Base-by-base conservation (phyloP, 2,797 vertebrate genomes). In the Odontamblyopus lacepedii region DNA sequence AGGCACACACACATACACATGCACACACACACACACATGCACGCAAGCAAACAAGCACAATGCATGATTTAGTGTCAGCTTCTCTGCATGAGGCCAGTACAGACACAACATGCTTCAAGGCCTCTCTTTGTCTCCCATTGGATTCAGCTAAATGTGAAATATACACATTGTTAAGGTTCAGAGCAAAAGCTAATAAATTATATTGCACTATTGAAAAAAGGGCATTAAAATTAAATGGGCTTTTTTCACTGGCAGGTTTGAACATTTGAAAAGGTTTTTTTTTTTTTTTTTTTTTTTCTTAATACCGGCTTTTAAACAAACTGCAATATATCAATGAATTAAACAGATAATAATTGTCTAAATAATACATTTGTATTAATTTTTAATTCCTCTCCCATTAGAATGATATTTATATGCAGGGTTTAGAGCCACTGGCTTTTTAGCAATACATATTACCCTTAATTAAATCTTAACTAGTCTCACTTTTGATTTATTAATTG, bases 1-100 rank as follows among this genome's bases (percentile, higher is more conserved):
- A 94, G 63, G 38, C 55, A 61, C 76, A 72, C 77, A 59, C 82
- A 74, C 60, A 66, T 73, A 74, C 70, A 78, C 44, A 71, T 61
- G 69, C 57, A 69, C 57, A 73, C 57, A 61, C 66, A 75, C 66
- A 78, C 63, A 72, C 67, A 73, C 71, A 79, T 5, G 23, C n/a
- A 56, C 55, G 11, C 55, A 56, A 50, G 35, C 88, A 88, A 89
- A 86, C 87, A 83, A 83, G 85, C 85, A 85, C 81, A 87, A 86
- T 88, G 87, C 85, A 93, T 92, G 92, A 94, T 94, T 94, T 94
- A 94, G 93, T 91, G 91, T 89, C 92, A 92, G 83, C 86, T 80
- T 83, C 87, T 88, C 91, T 88, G 84, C 90, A 91, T 91, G 85
- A 85, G 87, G 81, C 78, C 84, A 85, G 74, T 77, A 80, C 69